These are phyloP conservation scores for Clanis bilineata DNA, from an alignment of 2,888 invertebrate genomes.

Conservation along the genomic window DNA sequence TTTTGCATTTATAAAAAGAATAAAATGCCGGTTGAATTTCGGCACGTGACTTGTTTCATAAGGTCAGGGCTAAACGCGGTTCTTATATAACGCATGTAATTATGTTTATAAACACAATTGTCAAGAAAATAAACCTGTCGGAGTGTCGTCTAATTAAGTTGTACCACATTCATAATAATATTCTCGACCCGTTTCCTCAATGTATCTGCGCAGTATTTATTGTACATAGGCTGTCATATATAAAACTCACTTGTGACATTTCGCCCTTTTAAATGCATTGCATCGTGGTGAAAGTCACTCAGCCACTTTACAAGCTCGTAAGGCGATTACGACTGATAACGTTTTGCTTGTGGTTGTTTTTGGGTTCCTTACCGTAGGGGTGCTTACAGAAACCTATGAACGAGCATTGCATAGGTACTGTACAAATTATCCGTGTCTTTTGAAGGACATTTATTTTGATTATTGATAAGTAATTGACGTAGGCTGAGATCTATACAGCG, in stretches of 20 bases:
- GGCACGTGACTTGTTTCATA: not conserved
- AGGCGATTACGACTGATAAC: not conserved
- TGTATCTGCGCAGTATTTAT: not conserved
- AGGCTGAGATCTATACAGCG: too few species aligned
- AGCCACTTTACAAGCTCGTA: not conserved
- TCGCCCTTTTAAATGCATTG: not conserved
- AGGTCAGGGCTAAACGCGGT: constrained; percentile 6
- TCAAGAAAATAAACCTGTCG: constrained; percentile 7
- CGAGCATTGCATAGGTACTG: too few species aligned
- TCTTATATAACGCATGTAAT: not conserved
- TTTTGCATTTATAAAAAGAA: not conserved
- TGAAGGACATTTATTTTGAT: too few species aligned
- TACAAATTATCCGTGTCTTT: not conserved
- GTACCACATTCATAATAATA: constrained; percentile 5
- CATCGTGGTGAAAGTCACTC: not conserved
- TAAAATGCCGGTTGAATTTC: not conserved
- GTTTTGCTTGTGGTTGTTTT: not conserved
- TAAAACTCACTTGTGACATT: not conserved
- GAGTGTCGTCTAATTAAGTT: constrained; percentile 3
- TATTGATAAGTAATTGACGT: too few species aligned
- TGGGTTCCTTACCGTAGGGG: too few species aligned
- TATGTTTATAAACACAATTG: not conserved
- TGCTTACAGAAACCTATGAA: too few species aligned
- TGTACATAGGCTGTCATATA: not conserved
- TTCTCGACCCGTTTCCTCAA: not conserved